Conservation (phyloP, 2,797 vertebrate genomes). For the Parauchenoglanis ngamensis region DNA sequence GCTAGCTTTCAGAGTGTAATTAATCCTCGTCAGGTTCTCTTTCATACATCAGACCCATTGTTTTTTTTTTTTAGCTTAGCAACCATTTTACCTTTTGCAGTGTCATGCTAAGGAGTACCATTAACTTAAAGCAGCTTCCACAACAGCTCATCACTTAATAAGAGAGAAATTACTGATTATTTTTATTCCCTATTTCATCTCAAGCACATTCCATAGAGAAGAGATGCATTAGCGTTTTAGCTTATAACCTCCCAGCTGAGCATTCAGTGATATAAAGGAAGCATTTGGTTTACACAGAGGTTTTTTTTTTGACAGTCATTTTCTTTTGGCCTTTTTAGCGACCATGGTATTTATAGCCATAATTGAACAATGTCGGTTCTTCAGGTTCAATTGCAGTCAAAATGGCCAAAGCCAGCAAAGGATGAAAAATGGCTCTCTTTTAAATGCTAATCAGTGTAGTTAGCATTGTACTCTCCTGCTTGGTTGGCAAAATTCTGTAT, state of each 20-base stretch:
- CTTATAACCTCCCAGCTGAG: constrained; percentile 12
- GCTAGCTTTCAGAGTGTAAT: constrained; percentile 21
- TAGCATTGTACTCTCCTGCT: constrained; percentile 43
- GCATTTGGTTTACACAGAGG: constrained; percentile 36
- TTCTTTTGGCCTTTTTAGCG: constrained; percentile 57
- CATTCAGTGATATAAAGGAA: constrained; percentile 38
- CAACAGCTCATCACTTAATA: constrained; percentile 17
- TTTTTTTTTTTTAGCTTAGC: constrained; percentile 1
- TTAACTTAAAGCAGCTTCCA: not conserved
- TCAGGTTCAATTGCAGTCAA: constrained; percentile 57
- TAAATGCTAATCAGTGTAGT: constrained; percentile 63
- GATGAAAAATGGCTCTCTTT: constrained; percentile 61
- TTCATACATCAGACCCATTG: constrained; percentile 23
- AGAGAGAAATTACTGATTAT: not conserved
- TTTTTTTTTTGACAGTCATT: constrained; percentile 50
- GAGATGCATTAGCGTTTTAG: not conserved
- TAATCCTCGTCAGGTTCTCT: constrained; percentile 31
- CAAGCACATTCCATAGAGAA: not conserved
- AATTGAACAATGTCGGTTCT: constrained; percentile 55
- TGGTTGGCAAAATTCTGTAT: constrained; percentile 39
- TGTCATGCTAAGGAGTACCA: not conserved
- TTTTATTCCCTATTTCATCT: not conserved
- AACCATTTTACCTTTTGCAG: not conserved
- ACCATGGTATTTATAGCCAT: constrained; percentile 55
- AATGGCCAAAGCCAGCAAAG: constrained; percentile 39